Evolutionary conservation across 1,140 invertebrate genomes (phyloP).

Genomic region (Sarcophaga bullata): DNA sequence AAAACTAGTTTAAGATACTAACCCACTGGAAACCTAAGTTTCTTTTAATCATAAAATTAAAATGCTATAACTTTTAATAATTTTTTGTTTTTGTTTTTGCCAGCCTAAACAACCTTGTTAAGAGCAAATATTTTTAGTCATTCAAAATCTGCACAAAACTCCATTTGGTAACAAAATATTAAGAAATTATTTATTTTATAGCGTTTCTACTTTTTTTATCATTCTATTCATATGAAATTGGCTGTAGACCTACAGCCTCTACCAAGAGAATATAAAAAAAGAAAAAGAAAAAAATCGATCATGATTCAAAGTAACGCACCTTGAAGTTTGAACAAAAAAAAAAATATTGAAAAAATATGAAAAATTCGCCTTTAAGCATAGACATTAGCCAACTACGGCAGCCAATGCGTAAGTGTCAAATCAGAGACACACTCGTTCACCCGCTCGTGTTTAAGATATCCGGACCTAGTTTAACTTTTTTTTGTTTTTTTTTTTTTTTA

Average conservation of each 20-base stretch:
- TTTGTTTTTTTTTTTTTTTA: too few species aligned
- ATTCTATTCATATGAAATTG: neutral
- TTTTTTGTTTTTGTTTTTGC: neutral
- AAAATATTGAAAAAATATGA: neutral
- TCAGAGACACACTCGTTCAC: neutral
- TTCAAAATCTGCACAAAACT: neutral
- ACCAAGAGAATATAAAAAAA: too few species aligned
- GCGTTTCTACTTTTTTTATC: neutral
- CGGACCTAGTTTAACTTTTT: neutral
- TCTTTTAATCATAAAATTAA: neutral
- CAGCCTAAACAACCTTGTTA: constrained; percentile 3
- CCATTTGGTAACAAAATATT: too few species aligned
- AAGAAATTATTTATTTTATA: neutral
- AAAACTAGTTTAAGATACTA: too few species aligned
- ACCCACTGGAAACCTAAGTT: neutral
- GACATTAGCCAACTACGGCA: neutral
- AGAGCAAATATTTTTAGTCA: neutral
- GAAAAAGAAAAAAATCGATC: neutral
- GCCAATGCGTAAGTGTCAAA: neutral
- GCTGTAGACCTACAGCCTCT: neutral
- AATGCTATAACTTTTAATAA: neutral
- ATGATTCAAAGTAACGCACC: neutral
- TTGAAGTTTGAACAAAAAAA: neutral
- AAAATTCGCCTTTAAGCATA: too few species aligned
- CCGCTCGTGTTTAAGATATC: neutral